phyloP scores from a whole-genome alignment of 2,797 vertebrate genomes.

The Thaleichthys pacificus region DNA sequence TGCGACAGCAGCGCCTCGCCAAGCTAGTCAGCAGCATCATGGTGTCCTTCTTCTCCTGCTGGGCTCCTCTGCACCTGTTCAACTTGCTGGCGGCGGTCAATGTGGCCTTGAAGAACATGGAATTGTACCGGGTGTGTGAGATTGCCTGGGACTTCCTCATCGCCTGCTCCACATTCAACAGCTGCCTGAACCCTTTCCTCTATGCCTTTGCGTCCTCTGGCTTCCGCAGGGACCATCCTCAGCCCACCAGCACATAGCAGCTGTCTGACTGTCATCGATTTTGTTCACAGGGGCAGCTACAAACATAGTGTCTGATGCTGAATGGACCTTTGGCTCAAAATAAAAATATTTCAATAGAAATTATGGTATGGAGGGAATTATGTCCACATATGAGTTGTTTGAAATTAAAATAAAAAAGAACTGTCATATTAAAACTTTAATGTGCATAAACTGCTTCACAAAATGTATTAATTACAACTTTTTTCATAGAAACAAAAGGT shows the following conservation, averaged over 20 bases:
- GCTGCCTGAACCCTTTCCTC: constrained; percentile 50
- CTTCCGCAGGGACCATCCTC: not conserved
- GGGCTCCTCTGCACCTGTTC: constrained; percentile 24
- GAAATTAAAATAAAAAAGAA: not conserved
- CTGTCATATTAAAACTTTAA: too few relatives aligned
- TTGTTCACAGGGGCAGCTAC: not conserved
- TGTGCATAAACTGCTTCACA: not conserved
- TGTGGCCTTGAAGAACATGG: not conserved
- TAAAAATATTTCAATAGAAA: not conserved
- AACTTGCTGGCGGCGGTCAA: constrained; percentile 25
- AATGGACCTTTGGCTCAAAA: not conserved
- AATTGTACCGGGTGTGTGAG: not conserved
- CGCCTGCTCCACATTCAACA: constrained; percentile 44
- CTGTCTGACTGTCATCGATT: not conserved
- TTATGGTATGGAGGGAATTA: not conserved
- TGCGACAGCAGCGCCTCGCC: constrained; percentile 27
- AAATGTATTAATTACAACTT: not conserved
- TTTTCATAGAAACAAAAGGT: not conserved
- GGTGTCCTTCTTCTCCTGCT: constrained; percentile 42
- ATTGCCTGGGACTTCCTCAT: constrained; percentile 2
- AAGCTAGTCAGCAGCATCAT: constrained; percentile 46
- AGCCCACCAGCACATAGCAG: not conserved
- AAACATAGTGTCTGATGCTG: not conserved
- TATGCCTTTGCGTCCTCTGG: constrained; percentile 45
- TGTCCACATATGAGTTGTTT: not conserved